Evolutionary conservation across 2,888 invertebrate species (phyloP).

Genomic region (Cyaniris semiargus): DNA sequence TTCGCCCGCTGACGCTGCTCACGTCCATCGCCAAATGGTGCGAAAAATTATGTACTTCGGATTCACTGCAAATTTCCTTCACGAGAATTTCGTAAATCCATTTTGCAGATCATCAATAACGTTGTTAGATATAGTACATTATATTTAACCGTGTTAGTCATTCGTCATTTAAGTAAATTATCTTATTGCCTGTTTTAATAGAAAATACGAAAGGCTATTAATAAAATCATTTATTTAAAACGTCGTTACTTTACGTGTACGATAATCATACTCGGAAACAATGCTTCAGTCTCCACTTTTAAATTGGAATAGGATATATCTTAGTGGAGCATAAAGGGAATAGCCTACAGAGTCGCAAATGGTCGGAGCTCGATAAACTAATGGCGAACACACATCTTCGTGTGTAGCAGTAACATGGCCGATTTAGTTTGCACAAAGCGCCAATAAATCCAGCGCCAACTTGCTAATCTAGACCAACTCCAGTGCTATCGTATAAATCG

Average conservation of each 20-base stretch:
- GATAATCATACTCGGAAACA: background rate
- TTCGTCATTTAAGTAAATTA: too few species aligned
- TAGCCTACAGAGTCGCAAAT: slow-evolving; percentile 1
- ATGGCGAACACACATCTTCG: slow-evolving; percentile 26
- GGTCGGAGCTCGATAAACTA: slow-evolving; percentile 16
- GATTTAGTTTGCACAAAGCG: slow-evolving; percentile 36
- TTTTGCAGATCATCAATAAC: slow-evolving; percentile 15
- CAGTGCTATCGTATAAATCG: slow-evolving; percentile 45
- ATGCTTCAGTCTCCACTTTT: background rate
- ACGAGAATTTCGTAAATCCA: slow-evolving; percentile 17
- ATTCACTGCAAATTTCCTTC: slow-evolving; percentile 44
- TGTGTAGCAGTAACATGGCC: slow-evolving; percentile 25
- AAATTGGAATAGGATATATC: background rate
- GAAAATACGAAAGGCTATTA: too few species aligned
- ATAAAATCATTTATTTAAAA: too few species aligned
- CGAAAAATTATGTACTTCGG: slow-evolving; percentile 66
- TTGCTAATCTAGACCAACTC: slow-evolving; percentile 42
- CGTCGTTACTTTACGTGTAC: background rate
- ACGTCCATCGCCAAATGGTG: slow-evolving; percentile 63
- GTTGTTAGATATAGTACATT: background rate
- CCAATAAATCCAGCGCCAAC: slow-evolving; percentile 34
- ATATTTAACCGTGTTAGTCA: background rate
- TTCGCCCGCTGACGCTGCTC: slow-evolving; percentile 52
- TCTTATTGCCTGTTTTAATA: too few species aligned
- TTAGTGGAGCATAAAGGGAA: slow-evolving; percentile 4